Evolutionary conservation across 1,140 invertebrate species (phyloP), one percentile per base, ranked within the genome.

Genomic region (Ptiloglossa arizonensis): DNA sequence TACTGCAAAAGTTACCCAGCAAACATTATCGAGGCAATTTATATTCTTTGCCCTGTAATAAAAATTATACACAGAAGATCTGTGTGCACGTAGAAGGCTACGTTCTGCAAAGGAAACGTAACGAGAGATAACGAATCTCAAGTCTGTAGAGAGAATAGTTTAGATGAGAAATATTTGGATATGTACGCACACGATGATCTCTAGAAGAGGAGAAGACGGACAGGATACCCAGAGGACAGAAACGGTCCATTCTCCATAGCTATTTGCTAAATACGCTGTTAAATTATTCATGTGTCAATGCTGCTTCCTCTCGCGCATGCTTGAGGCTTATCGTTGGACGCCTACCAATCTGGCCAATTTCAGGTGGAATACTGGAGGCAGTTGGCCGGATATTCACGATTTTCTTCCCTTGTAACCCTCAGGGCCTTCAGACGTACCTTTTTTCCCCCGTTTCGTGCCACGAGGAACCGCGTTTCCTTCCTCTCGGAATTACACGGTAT

Each of bases 201-300:
- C n/a, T n/a, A n/a, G n/a, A n/a, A n/a, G n/a, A n/a, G n/a, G 29
- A 35, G 41, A 71, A 52, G 73, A 75, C 32, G 13, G 32, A n/a
- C 35, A 66, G 72, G 60, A 62, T 79, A 64, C 52, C n/a, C n/a
- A 11, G 38, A 17, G n/a, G 38, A 57, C 41, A 27, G 38, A 19
- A 41, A 66, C 13, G 81, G 35, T 68, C 68, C 46, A 69, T 75
- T 66, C 67, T 59, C 52, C 44, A 57, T 54, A 66, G 80, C 80
- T 87, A 87, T 87, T 87, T 85, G 77, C 80, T 87, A 87, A 87
- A 85, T 82, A 82, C 77, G 77, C 76, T 83, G 82, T 80, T 87
- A 82, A 84, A 83, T 87, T 87, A 87, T 86, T 82, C 85, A 79
- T 86, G 80, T 87, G 77, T 78, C 79, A 87, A 85, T 76, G 66